Conservation (phyloP, 1,140 invertebrate genomes). For the Geopemphigus sp. region DNA sequence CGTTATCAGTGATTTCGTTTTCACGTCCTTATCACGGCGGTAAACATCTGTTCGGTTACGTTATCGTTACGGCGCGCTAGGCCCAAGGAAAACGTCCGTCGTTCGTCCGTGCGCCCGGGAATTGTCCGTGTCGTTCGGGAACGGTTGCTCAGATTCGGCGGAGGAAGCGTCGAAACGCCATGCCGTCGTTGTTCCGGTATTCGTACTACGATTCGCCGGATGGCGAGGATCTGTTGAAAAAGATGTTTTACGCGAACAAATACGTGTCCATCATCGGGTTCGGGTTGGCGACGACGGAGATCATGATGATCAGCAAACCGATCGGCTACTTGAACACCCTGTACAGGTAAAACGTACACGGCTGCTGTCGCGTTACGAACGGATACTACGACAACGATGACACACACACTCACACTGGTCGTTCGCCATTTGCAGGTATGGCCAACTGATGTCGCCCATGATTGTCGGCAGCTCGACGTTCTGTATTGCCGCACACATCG, state of each 20-base stretch:
- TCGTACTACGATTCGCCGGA: constrained; percentile 71
- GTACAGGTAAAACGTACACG: constrained; percentile 54
- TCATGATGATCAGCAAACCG: constrained; percentile 61
- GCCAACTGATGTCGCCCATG: constrained; percentile 62
- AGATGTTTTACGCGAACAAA: constrained; percentile 64
- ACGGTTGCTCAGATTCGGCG: neutral
- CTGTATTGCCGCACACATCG: constrained; percentile 57
- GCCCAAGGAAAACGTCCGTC: too few relatives aligned
- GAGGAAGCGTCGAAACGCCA: too few relatives aligned
- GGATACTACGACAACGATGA: too few relatives aligned
- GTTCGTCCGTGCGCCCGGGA: neutral
- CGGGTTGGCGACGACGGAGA: constrained; percentile 60
- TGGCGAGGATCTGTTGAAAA: constrained; percentile 65
- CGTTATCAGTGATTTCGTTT: too few relatives aligned
- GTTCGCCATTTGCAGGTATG: constrained; percentile 56
- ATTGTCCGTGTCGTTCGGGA: too few relatives aligned
- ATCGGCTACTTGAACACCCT: constrained; percentile 58
- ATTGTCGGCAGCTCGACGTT: constrained; percentile 60
- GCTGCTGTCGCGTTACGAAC: too few relatives aligned
- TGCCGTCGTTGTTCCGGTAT: constrained; percentile 52
- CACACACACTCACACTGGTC: too few relatives aligned
- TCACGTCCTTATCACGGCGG: too few relatives aligned
- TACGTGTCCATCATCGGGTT: constrained; percentile 59
- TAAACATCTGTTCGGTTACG: too few relatives aligned
- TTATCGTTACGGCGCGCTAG: too few relatives aligned